A percentile compares a stretch with the other conserved stretches of the same genome.
These are phyloP conservation scores for Bubo bubo DNA, from an alignment of 2,113 vertebrate genomes.

Conservation along the genomic window DNA sequence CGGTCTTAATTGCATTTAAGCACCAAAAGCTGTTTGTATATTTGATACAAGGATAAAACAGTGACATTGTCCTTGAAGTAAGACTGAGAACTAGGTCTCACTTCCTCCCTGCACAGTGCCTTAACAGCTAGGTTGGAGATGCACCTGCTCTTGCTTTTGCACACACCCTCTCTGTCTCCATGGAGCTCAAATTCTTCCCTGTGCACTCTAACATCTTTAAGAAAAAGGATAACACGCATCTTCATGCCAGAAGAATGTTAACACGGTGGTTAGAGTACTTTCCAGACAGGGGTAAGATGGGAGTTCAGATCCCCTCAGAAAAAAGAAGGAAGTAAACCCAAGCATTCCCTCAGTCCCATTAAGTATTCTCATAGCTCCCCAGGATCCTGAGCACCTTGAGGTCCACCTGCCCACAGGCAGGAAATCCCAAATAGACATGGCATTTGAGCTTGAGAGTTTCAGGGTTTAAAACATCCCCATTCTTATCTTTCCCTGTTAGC, in stretches of 20 bases:
- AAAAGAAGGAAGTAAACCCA: neutral
- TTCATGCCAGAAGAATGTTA: neutral
- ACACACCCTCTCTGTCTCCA: neutral
- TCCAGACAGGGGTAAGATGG: neutral
- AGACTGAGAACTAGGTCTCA: neutral
- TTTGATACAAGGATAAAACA: neutral
- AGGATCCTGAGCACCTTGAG: neutral
- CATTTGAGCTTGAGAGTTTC: neutral
- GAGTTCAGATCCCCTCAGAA: neutral
- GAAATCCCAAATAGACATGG: neutral
- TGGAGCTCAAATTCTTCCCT: neutral
- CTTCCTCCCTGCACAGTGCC: neutral
- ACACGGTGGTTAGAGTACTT: neutral
- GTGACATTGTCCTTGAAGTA: neutral
- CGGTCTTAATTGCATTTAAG: neutral
- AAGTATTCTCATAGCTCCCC: neutral
- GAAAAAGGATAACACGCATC: neutral
- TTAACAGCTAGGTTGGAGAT: neutral
- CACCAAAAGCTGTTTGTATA: neutral
- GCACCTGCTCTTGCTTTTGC: neutral
- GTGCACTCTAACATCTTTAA: neutral
- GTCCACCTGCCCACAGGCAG: neutral
- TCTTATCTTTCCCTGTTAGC: neutral
- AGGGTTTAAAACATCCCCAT: neutral
- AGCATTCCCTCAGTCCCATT: neutral